Evolutionary conservation across 2,888 invertebrate genomes (phyloP).

Genomic region (Torymus tubicola): DNA sequence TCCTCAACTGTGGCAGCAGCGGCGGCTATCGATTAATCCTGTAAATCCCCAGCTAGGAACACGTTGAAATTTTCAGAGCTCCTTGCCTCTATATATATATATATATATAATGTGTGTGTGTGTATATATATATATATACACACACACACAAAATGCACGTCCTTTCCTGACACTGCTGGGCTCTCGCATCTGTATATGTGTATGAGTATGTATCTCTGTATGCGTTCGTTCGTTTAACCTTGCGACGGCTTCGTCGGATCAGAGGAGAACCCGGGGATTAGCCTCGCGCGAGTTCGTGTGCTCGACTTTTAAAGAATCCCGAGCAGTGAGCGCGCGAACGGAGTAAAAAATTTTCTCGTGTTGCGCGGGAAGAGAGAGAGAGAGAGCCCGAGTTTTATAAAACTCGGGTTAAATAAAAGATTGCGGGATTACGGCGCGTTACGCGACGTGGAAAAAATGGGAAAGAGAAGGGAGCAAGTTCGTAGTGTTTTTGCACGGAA

Average conservation of each 20-base stretch:
- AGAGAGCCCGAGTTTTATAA: constrained; percentile 33
- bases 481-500: background rate
- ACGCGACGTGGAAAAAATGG: background rate
- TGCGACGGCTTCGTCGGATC: constrained; percentile 31
- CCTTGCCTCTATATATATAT: background rate
- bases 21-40: too few relatives aligned
- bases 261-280: constrained; percentile 49
- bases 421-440: constrained; percentile 24
- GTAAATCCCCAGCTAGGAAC: too few relatives aligned
- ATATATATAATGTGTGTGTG: too few relatives aligned
- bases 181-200: background rate
- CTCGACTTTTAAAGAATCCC: constrained; percentile 55
- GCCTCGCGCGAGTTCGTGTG: constrained; percentile 8
- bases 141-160: too few relatives aligned
- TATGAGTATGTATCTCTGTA: background rate
- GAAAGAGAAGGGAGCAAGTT: background rate
- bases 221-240: background rate
- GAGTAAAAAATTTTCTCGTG: constrained; percentile 35
- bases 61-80: background rate
- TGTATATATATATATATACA: too few relatives aligned
- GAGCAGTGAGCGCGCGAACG: background rate
- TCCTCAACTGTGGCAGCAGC: too few relatives aligned
- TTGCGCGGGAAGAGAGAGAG: background rate
- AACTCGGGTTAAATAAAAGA: constrained; percentile 50
- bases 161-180: too few relatives aligned